Base-by-base conservation (phyloP, 1,140 invertebrate genomes). In the Drosophila seguyi region DNA sequence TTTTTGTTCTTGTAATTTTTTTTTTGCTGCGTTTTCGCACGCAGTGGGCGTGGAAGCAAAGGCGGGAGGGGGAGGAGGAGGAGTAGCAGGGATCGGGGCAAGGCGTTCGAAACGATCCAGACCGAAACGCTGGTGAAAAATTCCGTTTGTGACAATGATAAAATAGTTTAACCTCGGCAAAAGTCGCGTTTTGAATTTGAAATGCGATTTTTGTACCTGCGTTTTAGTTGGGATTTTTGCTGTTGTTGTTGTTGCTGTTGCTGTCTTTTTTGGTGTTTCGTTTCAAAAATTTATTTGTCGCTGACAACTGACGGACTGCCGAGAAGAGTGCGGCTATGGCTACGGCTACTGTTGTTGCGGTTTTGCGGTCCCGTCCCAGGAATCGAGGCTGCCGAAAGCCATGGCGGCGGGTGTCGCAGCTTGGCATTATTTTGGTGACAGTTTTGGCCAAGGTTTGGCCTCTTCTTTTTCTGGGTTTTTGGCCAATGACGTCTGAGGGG, bases 131-230 rank as follows among this genome's bases (percentile, higher is more conserved):
- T 90, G 86, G 86, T 90, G 85, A 90, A 90, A 90, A 90, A 90
- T 90, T 90, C 86, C 85, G 79, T 90, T 88, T 88, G 85, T 90
- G 85, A 90, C 85, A 90, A 90, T 90, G 85, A 90, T 90, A 90
- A 90, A 90, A 90, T 90, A 90, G 85, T 90, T 90, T 90, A 90
- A 90, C 85, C 85, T 90, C 85, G 86, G 56, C 67, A 90, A 79
- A 81, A 90, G 79, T 90, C 85, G 85, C 85, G 85, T 90, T 90
- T 90, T 90, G 85, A 90, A 90, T 90, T 90, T 90, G 85, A 90
- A 90, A 90, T 90, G 85, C 60, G 83, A 76, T 75, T 83, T 76
- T 77, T 50, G 69, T 73, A 69, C 52, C 71, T 72, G 63, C 65
- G 63, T 72, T 69, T 73, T 52, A 48, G 44, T 71, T 77, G 20